Percentiles rank a stretch among this genome's conserved stretches.
Evolutionary conservation across 2,113 vertebrate genomes (phyloP).

Genomic region (Tiliqua scincoides): DNA sequence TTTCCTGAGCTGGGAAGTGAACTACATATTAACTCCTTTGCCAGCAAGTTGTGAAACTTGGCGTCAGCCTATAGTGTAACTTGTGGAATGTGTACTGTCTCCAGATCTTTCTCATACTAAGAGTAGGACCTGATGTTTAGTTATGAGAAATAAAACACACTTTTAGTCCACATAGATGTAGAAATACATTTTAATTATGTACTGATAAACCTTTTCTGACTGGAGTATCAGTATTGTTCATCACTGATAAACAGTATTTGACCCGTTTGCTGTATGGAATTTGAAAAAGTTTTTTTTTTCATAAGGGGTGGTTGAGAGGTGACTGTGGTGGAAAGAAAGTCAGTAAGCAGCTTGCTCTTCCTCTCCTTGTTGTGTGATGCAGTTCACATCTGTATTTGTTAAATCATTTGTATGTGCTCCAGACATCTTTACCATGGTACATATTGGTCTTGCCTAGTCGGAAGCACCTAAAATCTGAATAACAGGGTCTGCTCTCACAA

Average conservation of each 20-base stretch:
- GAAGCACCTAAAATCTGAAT: not conserved
- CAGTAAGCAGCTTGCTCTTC: not conserved
- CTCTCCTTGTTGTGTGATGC: not conserved
- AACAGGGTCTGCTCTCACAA: not conserved
- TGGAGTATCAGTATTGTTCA: not conserved
- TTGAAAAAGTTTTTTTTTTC: not conserved
- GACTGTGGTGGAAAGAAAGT: too few species aligned
- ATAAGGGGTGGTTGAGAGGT: not conserved
- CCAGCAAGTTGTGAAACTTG: not conserved
- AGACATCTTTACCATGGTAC: not conserved
- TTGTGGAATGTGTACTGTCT: not conserved
- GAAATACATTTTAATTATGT: not conserved
- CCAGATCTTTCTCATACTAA: not conserved
- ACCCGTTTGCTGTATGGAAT: not conserved
- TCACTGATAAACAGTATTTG: not conserved
- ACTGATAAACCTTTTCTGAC: not conserved
- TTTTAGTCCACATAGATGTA: not conserved
- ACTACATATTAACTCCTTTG: not conserved
- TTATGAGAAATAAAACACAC: not conserved
- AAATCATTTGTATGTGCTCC: not conserved
- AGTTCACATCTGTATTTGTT: not conserved
- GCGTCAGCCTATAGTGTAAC: not conserved
- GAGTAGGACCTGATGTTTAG: not conserved
- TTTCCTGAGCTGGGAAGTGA: not conserved
- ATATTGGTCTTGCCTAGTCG: not conserved